These are phyloP conservation scores for Irena cyanogastra DNA, from an alignment of 2,113 vertebrate species.

Conservation along the genomic window DNA sequence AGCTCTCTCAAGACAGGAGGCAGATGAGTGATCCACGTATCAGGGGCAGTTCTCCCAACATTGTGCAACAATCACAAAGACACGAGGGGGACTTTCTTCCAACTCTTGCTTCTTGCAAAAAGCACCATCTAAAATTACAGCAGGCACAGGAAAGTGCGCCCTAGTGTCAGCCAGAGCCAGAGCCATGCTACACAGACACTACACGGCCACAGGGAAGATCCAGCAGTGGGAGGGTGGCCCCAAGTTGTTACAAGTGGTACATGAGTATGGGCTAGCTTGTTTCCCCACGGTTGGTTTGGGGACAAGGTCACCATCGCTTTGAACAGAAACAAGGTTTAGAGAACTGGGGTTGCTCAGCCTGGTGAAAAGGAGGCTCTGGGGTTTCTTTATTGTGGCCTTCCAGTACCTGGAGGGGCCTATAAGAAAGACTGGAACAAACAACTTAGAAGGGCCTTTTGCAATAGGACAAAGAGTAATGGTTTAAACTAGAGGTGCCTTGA, in stretches of 20 bases:
- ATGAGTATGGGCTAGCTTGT: background rate
- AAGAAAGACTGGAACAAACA: background rate
- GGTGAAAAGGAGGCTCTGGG: background rate
- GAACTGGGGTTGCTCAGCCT: background rate
- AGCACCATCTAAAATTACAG: background rate
- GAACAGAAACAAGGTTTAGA: background rate
- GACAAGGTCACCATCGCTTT: background rate
- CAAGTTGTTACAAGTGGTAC: fast-evolving
- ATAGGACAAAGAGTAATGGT: background rate
- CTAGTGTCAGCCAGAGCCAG: background rate
- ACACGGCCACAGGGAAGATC: fast-evolving
- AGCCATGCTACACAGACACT: fast-evolving
- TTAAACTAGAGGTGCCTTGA: background rate
- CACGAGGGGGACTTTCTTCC: background rate
- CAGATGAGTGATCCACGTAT: background rate
- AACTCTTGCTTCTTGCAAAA: background rate
- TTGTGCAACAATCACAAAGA: background rate
- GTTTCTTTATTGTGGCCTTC: background rate
- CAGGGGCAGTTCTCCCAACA: background rate
- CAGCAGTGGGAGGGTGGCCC: background rate
- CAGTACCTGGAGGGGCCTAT: no score
- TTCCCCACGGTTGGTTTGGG: fast-evolving
- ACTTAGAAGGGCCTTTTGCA: background rate
- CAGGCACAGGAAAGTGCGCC: background rate
- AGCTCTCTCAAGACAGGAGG: fast-evolving